phyloP scores from a whole-genome alignment of 2,113 vertebrate species.

The Tor tambroides region DNA sequence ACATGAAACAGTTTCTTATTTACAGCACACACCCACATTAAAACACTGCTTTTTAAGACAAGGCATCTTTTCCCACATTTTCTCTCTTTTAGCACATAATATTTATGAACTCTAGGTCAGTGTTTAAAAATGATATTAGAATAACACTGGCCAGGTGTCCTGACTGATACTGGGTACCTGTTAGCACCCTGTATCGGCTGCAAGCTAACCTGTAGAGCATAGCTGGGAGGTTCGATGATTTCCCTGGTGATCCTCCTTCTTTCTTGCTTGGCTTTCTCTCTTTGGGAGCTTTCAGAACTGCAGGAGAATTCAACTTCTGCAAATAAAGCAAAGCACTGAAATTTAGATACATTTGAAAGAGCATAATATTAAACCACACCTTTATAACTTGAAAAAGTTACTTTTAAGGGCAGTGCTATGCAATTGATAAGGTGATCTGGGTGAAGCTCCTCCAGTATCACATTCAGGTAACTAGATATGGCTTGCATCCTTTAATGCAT shows the following conservation, averaged over 20 bases:
- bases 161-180: background rate
- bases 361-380: background rate
- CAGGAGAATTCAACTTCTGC: constrained; percentile 91
- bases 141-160: background rate
- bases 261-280: constrained; percentile 97
- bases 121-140: background rate
- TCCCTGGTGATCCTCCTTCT: constrained; percentile 89
- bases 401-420: background rate
- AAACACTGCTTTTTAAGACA: background rate
- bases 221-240: constrained; percentile 85
- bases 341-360: constrained; percentile 10
- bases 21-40: too few relatives aligned
- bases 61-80: background rate
- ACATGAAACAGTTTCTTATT: constrained; percentile 1
- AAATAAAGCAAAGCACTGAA: background rate
- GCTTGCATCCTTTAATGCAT: background rate
- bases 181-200: background rate
- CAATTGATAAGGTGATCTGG: background rate
- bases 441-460: background rate
- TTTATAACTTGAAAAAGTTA: background rate
- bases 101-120: background rate
- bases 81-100: background rate
- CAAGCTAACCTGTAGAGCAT: constrained; percentile 92
- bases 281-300: constrained; percentile 92
- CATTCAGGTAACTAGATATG: background rate